Percentiles rank a stretch among this genome's conserved stretches.
phyloP scores from a whole-genome alignment of 1,140 invertebrate genomes.

The Psilanteris sp. region DNA sequence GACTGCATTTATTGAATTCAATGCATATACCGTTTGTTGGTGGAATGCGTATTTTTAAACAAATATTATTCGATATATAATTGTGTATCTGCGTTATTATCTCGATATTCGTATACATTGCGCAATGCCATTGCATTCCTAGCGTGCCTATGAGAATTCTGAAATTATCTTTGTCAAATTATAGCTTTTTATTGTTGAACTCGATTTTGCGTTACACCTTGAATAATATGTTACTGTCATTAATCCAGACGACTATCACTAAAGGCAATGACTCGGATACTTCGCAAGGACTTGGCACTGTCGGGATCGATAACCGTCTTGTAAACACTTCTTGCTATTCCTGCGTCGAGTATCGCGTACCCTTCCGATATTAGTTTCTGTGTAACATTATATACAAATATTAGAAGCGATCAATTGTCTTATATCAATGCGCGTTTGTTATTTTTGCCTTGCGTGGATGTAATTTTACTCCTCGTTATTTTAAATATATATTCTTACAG shows the following conservation, averaged over 20 bases:
- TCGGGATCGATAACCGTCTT: conserved; percentile 61
- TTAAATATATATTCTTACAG: too few relatives aligned
- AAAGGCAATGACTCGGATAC: conserved; percentile 63
- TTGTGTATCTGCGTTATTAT: conserved; percentile 25
- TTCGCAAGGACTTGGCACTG: conserved; percentile 58
- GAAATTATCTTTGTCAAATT: conserved; percentile 58
- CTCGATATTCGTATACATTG: conserved; percentile 42
- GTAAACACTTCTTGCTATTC: conserved; percentile 48
- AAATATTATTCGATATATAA: conserved; percentile 6
- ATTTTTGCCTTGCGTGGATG: neutral
- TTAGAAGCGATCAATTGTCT: conserved; percentile 21
- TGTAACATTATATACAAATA: conserved; percentile 37
- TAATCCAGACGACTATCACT: conserved; percentile 58
- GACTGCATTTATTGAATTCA: too few relatives aligned
- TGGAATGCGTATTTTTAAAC: too few relatives aligned
- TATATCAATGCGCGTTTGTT: neutral
- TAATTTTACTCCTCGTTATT: conserved; percentile 1
- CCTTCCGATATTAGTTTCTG: conserved; percentile 29
- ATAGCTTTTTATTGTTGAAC: conserved; percentile 58
- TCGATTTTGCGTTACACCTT: conserved; percentile 44
- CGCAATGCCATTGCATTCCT: conserved; percentile 51
- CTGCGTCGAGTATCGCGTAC: conserved; percentile 30
- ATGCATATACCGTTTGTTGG: too few relatives aligned
- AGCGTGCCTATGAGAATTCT: conserved; percentile 20
- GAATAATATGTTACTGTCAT: conserved; percentile 63